A percentile compares a stretch with the other conserved stretches of the same genome.
phyloP scores from a whole-genome alignment of 2,888 invertebrate species.

The Barypeithes pellucidus region DNA sequence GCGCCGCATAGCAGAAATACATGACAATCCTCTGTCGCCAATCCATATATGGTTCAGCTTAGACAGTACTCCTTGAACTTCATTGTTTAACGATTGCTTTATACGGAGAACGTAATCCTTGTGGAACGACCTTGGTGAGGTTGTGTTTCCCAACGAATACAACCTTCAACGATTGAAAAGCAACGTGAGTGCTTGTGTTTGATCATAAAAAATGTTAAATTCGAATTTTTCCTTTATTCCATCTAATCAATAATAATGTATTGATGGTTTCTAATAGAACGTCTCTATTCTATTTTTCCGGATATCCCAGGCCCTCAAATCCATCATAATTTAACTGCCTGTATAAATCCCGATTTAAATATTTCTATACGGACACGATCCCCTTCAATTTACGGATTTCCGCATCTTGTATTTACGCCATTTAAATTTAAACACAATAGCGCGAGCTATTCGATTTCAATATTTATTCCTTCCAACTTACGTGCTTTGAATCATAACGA shows the following conservation, averaged over 20 bases:
- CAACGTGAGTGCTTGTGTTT: too few species aligned
- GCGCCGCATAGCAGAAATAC: too few species aligned
- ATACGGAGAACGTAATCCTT: too few species aligned
- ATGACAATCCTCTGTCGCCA: too few species aligned
- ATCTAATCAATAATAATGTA: not conserved
- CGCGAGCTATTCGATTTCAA: constrained; percentile 31
- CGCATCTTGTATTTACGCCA: constrained; percentile 25
- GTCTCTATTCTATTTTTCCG: not conserved
- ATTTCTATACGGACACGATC: not conserved
- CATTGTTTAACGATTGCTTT: too few species aligned
- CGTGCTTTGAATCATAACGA: constrained; percentile 28
- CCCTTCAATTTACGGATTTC: constrained; percentile 17
- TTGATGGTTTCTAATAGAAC: not conserved
- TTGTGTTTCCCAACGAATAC: too few species aligned
- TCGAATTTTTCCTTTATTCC: too few species aligned
- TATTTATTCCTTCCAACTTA: constrained; percentile 11
- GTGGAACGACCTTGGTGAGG: too few species aligned
- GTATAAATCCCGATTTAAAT: constrained; percentile 1
- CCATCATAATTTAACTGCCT: not conserved
- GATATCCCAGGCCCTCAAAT: not conserved
- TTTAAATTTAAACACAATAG: constrained; percentile 32
- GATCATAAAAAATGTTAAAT: too few species aligned
- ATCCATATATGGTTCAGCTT: too few species aligned
- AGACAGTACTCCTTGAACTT: too few species aligned
- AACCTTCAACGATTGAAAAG: too few species aligned